A percentile compares a stretch with the other conserved stretches of the same genome.
Conservation (phyloP, 2,797 vertebrate genomes). For the Strix occidentalis region DNA sequence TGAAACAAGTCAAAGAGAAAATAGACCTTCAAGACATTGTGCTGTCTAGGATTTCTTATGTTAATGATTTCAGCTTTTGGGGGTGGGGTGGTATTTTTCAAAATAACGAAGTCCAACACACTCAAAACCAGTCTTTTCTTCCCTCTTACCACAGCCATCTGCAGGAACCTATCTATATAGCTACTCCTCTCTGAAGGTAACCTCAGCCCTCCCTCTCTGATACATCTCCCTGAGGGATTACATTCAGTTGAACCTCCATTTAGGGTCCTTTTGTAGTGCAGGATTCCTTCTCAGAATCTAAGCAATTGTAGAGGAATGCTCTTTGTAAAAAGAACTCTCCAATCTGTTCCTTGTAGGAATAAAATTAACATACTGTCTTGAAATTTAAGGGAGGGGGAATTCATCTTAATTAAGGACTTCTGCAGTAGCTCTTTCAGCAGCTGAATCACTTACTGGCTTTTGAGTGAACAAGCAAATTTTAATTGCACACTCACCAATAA, state of each 20-base stretch:
- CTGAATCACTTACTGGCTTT: neutral
- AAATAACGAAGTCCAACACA: neutral
- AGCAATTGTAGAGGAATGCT: neutral
- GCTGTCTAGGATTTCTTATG: neutral
- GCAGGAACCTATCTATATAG: neutral
- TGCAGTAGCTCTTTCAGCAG: neutral
- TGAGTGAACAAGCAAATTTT: neutral
- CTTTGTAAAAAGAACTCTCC: neutral
- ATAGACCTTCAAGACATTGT: neutral
- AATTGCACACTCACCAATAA: neutral
- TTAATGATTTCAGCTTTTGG: neutral
- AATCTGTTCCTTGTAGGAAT: neutral
- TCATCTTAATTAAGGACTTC: neutral
- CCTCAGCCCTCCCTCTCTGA: neutral
- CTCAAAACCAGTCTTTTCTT: neutral
- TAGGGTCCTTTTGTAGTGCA: accelerated
- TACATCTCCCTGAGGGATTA: neutral
- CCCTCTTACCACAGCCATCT: neutral
- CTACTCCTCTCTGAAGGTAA: neutral
- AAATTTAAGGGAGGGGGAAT: neutral
- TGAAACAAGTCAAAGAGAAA: neutral
- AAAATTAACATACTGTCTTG: neutral
- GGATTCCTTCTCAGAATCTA: neutral
- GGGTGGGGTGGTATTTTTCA: neutral
- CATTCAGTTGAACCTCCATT: neutral